Base-by-base conservation (phyloP, 2,888 invertebrate species). In the Drosophila infuscata region DNA sequence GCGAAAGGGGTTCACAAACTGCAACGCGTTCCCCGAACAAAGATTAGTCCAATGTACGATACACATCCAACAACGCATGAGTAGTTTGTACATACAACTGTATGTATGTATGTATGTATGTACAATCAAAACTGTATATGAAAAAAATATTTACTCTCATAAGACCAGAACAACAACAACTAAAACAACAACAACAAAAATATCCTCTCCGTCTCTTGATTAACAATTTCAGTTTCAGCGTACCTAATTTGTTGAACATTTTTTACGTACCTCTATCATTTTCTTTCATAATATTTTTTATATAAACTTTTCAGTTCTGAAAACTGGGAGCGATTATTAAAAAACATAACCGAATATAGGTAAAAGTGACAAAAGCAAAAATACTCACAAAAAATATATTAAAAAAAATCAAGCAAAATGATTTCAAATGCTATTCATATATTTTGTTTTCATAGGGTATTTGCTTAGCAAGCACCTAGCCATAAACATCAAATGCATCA, bases 291-390 rank as follows among this genome's bases (percentile, higher is more conserved):
- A 86, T 83, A 87, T 87, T 89, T 86, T 85, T 88, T 85, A 71
- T 83, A 74, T 88, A 90, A 92, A 91, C 88, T 91, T 93, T 93
- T 92, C 93, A 93, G 93, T 93, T 93, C 93, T 90, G 93, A 93
- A 90, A 93, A 93, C 93, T 93, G 93, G 93, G 93, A 93, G 93
- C 93, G 92, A 93, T 93, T 93, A 92, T 92, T 93, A 92, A 93
- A 93, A 92, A 93, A 92, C 93, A 93, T 93, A 91, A 92, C 92
- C 91, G 93, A 93, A 92, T 92, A 92, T 93, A 93, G 93, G 93
- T 93, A 93, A 93, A 91, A 76, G 74, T 72, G 81, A 59, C 52
- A 49, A 74, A 70, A 69, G 51, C 41, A 68, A 57, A 79, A 74
- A 41, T 67, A 68, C 68, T 67, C 58, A 68, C 58, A 67, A 29